These are phyloP conservation scores for Aspidapion aeneum DNA, from an alignment of 2,888 invertebrate genomes.

Conservation along the genomic window DNA sequence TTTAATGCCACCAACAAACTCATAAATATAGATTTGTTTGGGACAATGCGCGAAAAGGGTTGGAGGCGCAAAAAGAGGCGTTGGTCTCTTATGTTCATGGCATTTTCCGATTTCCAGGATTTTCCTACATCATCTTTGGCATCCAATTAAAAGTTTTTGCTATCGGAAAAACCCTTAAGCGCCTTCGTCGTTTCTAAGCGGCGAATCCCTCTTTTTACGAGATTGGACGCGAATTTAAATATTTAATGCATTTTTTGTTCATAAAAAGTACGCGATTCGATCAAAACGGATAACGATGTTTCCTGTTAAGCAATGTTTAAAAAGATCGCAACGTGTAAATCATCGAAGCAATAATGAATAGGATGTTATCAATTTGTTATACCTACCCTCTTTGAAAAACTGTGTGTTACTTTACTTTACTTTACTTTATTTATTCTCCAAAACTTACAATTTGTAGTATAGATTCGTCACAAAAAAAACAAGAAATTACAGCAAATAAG, in stretches of 20 bases:
- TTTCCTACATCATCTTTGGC: neutral
- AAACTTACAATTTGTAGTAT: too few relatives aligned
- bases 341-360: too few relatives aligned
- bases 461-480: too few relatives aligned
- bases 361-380: too few relatives aligned
- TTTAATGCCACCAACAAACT: too few relatives aligned
- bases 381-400: too few relatives aligned
- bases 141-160: neutral
- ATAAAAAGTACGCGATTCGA: neutral
- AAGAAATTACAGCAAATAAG: too few relatives aligned
- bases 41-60: too few relatives aligned
- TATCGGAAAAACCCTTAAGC: neutral
- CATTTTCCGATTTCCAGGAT: neutral
- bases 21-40: neutral
- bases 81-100: neutral
- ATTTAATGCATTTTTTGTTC: neutral
- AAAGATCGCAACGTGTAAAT: neutral
- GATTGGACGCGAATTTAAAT: neutral
- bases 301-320: neutral
- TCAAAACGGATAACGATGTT: neutral
- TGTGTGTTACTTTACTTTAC: too few relatives aligned
- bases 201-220: neutral
- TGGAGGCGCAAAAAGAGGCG: neutral
- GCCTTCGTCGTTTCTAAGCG: neutral
- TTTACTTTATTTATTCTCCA: too few relatives aligned